Base-by-base conservation (phyloP, 2,113 vertebrate species). In the Thalassoma bifasciatum region DNA sequence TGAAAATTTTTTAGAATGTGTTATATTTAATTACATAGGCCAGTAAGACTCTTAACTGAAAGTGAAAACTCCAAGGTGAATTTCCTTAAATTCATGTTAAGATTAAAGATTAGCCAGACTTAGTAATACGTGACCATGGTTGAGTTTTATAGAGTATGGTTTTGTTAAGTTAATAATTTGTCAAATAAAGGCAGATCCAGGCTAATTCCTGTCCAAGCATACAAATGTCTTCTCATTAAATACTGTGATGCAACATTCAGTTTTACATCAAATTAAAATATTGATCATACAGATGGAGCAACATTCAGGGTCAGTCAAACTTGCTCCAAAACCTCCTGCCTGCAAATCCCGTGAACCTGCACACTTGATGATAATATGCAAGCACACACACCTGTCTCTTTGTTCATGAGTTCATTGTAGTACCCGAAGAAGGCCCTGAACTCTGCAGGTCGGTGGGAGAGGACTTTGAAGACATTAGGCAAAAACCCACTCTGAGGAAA, bases 401-500 rank as follows among this genome's bases (percentile, higher is more conserved):
- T 96, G 92, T 96, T 97, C 93, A 95, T 95, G 14, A 96, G 82
- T 34, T 92, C 87, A 47, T 94, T 94, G 89, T 96, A 97, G 84
- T 95, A 96, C 2, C 94, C 75, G 82, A 97, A 96, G 90, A 97
- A 97, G 34, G 93, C 94, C 87, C 95, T 92, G 83, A 97, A 97
- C 91, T 96, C 96, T 12, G 85, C 77, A 4, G 95, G 94, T 42
- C 92, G 83, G 60, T 95, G 93, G 59, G 95, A 90, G 19, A 93
- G 86, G 12, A 79, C 92, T 89, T 94, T 95, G 87, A 96, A 96
- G 49, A 95, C 83, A 26, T 96, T 96, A 13, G 96, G 95, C 75
- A 98, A 84, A 91, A 96, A 95, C 8, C 93, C 94, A 66, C 82
- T 86, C 94, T 96, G 84, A 56, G 79, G 38, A 10, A 66, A 52